These are phyloP conservation scores for Lithophane semibrunnea DNA, from an alignment of 2,888 invertebrate genomes.

Conservation along the genomic window DNA sequence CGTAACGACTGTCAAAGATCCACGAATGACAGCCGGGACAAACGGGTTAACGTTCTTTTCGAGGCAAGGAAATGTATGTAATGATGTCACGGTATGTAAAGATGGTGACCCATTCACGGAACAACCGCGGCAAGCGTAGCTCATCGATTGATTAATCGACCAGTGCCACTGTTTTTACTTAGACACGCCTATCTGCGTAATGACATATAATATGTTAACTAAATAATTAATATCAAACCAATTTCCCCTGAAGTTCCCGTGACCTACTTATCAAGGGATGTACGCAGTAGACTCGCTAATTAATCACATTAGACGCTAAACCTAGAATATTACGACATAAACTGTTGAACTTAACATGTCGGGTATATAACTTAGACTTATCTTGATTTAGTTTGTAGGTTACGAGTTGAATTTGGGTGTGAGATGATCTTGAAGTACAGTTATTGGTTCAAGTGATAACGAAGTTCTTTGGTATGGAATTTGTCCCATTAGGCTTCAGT, in stretches of 20 bases:
- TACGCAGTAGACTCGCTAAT: constrained; percentile 16
- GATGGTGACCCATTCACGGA: too few species aligned
- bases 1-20: too few species aligned
- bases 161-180: too few species aligned
- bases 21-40: too few species aligned
- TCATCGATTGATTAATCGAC: too few species aligned
- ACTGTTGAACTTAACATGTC: constrained; percentile 39
- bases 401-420: not conserved
- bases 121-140: too few species aligned
- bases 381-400: constrained; percentile 27
- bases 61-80: too few species aligned
- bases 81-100: too few species aligned
- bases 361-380: constrained; percentile 19
- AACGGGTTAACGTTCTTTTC: too few species aligned
- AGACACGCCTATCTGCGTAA: not conserved
- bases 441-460: not conserved
- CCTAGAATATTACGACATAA: constrained; percentile 33
- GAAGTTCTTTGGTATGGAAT: not conserved
- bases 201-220: not conserved
- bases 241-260: not conserved
- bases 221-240: constrained; percentile 1
- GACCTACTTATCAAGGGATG: constrained; percentile 29
- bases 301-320: constrained; percentile 45
- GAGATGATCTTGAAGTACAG: not conserved
- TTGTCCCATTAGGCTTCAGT: not conserved